Conservation (phyloP, 2,797 vertebrate species). For the Odontamblyopus rebecca region DNA sequence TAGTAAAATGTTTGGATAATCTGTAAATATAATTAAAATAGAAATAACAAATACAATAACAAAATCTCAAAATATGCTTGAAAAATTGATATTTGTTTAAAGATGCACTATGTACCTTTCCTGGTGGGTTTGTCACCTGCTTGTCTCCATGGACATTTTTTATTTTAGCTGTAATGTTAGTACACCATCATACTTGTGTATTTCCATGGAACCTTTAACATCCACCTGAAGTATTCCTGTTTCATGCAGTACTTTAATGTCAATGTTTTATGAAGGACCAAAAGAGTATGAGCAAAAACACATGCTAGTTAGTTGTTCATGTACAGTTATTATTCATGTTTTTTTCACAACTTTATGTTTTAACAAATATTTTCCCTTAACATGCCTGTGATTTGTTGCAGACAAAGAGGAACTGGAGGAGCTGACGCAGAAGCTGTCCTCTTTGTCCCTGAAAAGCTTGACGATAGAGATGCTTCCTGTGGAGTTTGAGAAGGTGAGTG, state of each 20-base stretch:
- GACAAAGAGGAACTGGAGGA: conserved; percentile 60
- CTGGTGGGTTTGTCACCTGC: background rate
- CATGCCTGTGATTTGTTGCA: conserved; percentile 45
- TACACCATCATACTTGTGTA: background rate
- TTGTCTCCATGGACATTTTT: background rate
- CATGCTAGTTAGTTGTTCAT: background rate
- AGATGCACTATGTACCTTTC: background rate
- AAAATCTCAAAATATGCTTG: too few relatives aligned
- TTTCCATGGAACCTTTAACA: background rate
- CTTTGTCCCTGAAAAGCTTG: conserved; percentile 29
- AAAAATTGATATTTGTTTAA: too few relatives aligned
- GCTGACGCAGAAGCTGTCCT: conserved; percentile 65
- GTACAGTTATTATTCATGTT: background rate
- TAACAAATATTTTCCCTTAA: conserved; percentile 10
- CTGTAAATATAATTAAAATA: background rate
- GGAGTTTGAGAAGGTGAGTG: conserved; percentile 87
- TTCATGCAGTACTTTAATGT: too few relatives aligned
- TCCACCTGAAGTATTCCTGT: too few relatives aligned
- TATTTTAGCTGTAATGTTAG: background rate
- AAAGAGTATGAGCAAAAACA: background rate
- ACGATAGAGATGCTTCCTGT: conserved; percentile 75
- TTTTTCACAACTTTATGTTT: background rate
- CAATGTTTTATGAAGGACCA: too few relatives aligned
- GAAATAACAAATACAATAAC: background rate
- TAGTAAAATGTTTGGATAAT: background rate